Evolutionary conservation across 1,140 invertebrate genomes (phyloP).

Genomic region (Hirudo medicinalis): DNA sequence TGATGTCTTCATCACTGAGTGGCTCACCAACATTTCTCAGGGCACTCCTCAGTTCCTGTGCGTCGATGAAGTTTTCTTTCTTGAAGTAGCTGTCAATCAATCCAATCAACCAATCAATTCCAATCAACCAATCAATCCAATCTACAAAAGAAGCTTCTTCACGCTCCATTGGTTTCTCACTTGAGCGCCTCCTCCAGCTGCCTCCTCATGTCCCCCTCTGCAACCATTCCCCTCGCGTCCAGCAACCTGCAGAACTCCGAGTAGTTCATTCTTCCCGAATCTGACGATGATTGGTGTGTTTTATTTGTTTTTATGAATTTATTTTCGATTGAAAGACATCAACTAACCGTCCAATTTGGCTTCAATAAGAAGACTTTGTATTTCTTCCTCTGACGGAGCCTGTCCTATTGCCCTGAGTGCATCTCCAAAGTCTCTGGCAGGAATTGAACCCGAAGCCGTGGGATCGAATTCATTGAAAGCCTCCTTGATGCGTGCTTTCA

Average conservation of each 20-base stretch:
- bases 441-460: slow-evolving; percentile 13
- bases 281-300: background rate
- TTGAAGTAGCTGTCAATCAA: background rate
- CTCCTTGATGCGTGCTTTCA: slow-evolving; percentile 8
- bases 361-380: slow-evolving; percentile 17
- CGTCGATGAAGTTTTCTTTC: background rate
- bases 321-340: too few relatives aligned
- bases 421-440: slow-evolving; percentile 16
- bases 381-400: slow-evolving; percentile 23
- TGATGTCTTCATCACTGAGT: slow-evolving; percentile 20
- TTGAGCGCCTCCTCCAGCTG: background rate
- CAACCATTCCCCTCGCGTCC: background rate
- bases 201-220: background rate
- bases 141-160: too few relatives aligned
- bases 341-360: slow-evolving; percentile 22
- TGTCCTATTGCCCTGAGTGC: slow-evolving; percentile 22
- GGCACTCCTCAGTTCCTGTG: background rate
- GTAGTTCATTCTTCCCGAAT: background rate
- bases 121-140: too few relatives aligned
- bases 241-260: background rate
- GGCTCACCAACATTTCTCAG: slow-evolving; percentile 18
- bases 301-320: background rate
- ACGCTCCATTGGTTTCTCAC: background rate
- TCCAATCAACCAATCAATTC: too few relatives aligned
- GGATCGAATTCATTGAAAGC: slow-evolving; percentile 21